Base-by-base conservation (phyloP, 2,113 vertebrate species). In the Lipophrys pholis region DNA sequence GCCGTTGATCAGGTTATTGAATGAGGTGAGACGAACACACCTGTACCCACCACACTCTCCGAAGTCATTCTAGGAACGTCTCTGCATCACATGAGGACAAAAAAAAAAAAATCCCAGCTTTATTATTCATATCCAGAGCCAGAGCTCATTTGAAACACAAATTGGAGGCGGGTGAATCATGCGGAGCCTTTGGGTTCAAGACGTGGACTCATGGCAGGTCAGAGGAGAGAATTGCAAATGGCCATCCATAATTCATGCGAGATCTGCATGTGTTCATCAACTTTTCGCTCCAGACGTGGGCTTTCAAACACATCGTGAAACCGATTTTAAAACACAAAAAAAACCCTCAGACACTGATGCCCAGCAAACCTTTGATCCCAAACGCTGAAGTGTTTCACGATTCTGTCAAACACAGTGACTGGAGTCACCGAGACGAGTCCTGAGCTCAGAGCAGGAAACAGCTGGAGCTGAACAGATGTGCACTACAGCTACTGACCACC, bases 81-180 rank as follows among this genome's bases (percentile, higher is more conserved):
- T 54, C 6, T 42, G 35, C 36, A n/a, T 4, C 30, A 45, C 8
- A 54, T 70, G n/a, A n/a, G n/a, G 50, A 42, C 73, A 59, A 63
- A 48, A 73, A 67, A 71, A 52, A 51, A 30, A 30, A 30, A 64
- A 58, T 38, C 48, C 11, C 39, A 62, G 3, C 14, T 16, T 61
- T 35, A 76, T 76, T 69, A 41, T 46, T 72, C 36, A 55, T 16
- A 55, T 42, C n/a, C 10, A 15, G 51, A 80, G 50, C 16, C 11
- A 12, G 21, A 5, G 62, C 67, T 76, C 57, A 75, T 79, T 79
- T 43, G 16, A 79, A 85, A 73, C 30, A 73, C 76, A 69, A 78
- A 78, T 78, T 30, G 11, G 21, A 6, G 5, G 10, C 0, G 6
- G 43, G 7, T 69, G 70, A 69, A 14, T 78, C 64, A 71, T 61